Base-by-base conservation (phyloP, 2,888 invertebrate genomes). In the Idaea straminata region DNA sequence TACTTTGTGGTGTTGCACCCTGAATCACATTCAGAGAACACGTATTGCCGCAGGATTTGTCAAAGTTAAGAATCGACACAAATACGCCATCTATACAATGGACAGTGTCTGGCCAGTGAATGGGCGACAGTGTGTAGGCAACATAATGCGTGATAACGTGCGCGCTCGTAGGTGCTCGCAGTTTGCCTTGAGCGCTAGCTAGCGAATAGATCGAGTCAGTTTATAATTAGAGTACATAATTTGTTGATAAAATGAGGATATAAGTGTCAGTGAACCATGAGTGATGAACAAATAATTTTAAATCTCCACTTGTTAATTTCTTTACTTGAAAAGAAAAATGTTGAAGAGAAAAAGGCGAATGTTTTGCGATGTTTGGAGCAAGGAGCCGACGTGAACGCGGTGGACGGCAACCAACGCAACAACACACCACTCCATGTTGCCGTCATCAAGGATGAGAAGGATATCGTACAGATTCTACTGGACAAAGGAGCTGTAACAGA, bases 351-450 rank as follows among this genome's bases (percentile, higher is more conserved):
- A 68, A 47, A 69, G 6, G 62, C 64, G n/a, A 72, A 70, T 35
- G 70, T 78, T 5, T 35, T 35, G 15, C 69, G 66, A 59, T 74
- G 69, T 62, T 65, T 78, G 61, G 61, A 69, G 5, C 64, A 68
- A 13, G 77, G 77, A 2, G 77, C 78, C 35, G 68, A 80, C 35
- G 67, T 80, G 10, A 78, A 80, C 67, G 70, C 75, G 0, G 64
- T 47, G 5, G 79, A 79, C 63, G 72, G 71, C 1, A 75, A 79
- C 64, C 63, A 76, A 36, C 10, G 47, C 47, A 47, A 47, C 47
- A 76, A 77, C 66, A 74, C 77, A 35, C 71, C 74, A 3, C 67
- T 79, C 15, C 79, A 79, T 67, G 62, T 78, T 15, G 77, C 77
- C 0, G 75, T 74, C 35, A 62, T 65, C 5, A 74, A 66, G 60